Evolutionary conservation across 1,140 invertebrate species (phyloP).

Genomic region (Vanessa tameamea): DNA sequence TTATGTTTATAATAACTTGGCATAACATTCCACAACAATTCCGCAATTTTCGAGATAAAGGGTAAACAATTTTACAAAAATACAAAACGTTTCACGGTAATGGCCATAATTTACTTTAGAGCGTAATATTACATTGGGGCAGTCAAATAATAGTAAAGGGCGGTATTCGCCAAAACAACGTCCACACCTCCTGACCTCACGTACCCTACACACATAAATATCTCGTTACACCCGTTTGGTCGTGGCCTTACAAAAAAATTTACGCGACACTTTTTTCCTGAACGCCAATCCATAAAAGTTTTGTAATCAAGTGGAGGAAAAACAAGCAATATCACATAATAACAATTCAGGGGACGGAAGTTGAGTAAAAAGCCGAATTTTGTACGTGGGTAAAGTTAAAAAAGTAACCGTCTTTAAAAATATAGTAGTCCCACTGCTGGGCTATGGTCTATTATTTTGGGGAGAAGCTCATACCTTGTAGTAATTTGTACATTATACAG

Average conservation of each 20-base stretch:
- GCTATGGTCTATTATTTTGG: too few species aligned
- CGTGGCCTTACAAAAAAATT: constrained; percentile 55
- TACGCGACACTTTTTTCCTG: constrained; percentile 55
- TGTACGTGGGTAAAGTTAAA: background rate
- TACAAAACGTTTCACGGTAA: constrained; percentile 32
- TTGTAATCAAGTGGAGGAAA: constrained; percentile 55
- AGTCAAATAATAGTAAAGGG: constrained; percentile 57
- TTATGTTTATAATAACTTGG: background rate
- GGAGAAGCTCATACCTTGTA: too few species aligned
- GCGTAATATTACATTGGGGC: constrained; percentile 46
- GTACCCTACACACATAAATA: constrained; percentile 66
- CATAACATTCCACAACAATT: background rate
- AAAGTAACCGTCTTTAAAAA: too few species aligned
- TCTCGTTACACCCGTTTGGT: constrained; percentile 60
- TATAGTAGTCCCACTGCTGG: too few species aligned
- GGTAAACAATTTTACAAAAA: constrained; percentile 19
- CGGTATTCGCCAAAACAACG: constrained; percentile 50
- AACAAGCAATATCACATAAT: constrained; percentile 42
- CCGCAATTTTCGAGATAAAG: background rate
- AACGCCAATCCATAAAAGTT: constrained; percentile 55
- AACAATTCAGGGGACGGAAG: constrained; percentile 21
- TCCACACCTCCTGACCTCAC: constrained; percentile 60
- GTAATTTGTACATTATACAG: too few species aligned
- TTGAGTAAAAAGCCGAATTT: constrained; percentile 5
- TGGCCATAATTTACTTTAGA: constrained; percentile 44